Evolutionary conservation across 2,888 invertebrate species (phyloP).

Genomic region (Drosophila flavopinicola): DNA sequence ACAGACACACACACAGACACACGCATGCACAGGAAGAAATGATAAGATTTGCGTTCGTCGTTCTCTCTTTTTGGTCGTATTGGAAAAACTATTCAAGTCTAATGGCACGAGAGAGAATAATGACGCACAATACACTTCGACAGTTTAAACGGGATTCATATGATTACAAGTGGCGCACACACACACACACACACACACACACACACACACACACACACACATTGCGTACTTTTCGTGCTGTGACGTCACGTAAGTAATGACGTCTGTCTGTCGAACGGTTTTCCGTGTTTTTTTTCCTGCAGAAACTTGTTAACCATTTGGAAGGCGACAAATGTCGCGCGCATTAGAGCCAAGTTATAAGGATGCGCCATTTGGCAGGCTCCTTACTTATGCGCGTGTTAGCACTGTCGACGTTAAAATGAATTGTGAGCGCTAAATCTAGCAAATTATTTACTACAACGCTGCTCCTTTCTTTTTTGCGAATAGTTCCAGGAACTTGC

Average conservation of each 20-base stretch:
- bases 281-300: constrained; percentile 63
- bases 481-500: no score
- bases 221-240: constrained; percentile 2
- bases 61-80: constrained; percentile 43
- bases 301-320: constrained; percentile 75
- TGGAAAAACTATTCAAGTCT: constrained; percentile 83
- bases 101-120: constrained; percentile 84
- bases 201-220: neutral
- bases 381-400: constrained; percentile 24
- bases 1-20: neutral
- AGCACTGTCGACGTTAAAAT: constrained; percentile 23
- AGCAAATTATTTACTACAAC: constrained; percentile 25
- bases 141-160: constrained; percentile 79
- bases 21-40: constrained; percentile 31
- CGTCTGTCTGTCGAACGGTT: constrained; percentile 57
- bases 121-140: constrained; percentile 79
- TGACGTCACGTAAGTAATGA: constrained; percentile 62
- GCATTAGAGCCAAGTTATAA: constrained; percentile 59
- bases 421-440: constrained; percentile 31
- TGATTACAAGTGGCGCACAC: constrained; percentile 60
- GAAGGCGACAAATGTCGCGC: constrained; percentile 72
- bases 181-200: neutral
- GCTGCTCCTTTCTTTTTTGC: no score
- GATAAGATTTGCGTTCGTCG: constrained; percentile 62
- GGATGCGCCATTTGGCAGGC: constrained; percentile 44